Evolutionary conservation across 2,888 invertebrate species (phyloP).

Genomic region (Camptogramma bilineatum): DNA sequence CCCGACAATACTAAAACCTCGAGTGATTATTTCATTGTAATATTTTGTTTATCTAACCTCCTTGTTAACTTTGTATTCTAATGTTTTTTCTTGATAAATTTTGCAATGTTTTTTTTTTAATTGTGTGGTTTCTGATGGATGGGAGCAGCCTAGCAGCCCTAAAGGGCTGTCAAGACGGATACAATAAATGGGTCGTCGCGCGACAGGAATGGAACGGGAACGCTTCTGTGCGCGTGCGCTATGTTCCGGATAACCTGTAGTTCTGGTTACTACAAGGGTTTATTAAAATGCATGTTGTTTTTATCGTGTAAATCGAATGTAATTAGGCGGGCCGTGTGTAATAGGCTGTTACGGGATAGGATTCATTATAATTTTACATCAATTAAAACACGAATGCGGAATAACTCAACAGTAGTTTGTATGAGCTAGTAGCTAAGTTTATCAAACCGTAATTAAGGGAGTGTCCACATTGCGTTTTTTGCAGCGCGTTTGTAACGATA

Average conservation of each 20-base stretch:
- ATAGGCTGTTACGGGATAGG: conserved; percentile 15
- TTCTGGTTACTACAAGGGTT: conserved; percentile 16
- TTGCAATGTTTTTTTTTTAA: not conserved
- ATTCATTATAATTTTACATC: conserved; percentile 12
- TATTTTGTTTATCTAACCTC: not conserved
- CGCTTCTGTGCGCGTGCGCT: conserved; percentile 57
- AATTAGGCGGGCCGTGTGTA: conserved; percentile 24
- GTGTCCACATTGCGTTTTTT: too few relatives aligned
- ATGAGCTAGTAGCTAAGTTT: too few relatives aligned
- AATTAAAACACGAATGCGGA: conserved; percentile 5
- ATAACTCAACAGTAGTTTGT: too few relatives aligned
- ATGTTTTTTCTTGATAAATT: not conserved
- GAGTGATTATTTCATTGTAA: not conserved
- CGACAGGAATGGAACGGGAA: conserved; percentile 58
- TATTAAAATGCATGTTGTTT: conserved; percentile 31
- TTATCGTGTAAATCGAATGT: conserved; percentile 23
- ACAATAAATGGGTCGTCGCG: conserved; percentile 60
- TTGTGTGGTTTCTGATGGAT: not conserved
- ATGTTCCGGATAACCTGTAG: conserved; percentile 28
- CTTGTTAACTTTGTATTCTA: not conserved
- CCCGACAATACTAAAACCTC: not conserved
- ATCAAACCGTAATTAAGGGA: too few relatives aligned
- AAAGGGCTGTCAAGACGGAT: conserved; percentile 54
- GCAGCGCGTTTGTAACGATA: too few relatives aligned
- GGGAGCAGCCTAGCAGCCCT: conserved; percentile 41